phyloP scores from a whole-genome alignment of 1,140 invertebrate genomes.

The Acyrthosiphon pisum region DNA sequence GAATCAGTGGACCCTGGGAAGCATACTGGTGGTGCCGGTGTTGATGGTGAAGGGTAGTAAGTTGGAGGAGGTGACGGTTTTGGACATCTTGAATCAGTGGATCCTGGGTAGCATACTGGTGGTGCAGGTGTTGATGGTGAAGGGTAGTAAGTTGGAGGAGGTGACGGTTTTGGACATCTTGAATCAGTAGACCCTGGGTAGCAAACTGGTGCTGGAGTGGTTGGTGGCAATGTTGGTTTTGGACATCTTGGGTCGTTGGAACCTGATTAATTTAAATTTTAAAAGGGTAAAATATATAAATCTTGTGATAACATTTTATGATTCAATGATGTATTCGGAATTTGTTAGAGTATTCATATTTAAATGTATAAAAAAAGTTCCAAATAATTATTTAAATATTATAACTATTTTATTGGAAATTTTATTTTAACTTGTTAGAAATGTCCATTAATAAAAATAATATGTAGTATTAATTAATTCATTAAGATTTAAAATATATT shows the following conservation, averaged over 20 bases:
- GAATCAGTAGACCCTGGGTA: conserved; percentile 63
- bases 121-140: conserved; percentile 54
- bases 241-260: conserved; percentile 64
- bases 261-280: too few species aligned
- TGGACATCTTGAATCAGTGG: conserved; percentile 61
- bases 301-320: too few species aligned
- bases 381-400: too few species aligned
- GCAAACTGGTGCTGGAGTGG: conserved; percentile 59
- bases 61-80: conserved; percentile 58
- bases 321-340: too few species aligned
- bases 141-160: conserved; percentile 56
- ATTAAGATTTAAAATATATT: too few species aligned
- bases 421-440: too few species aligned
- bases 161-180: conserved; percentile 62
- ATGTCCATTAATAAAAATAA: too few species aligned
- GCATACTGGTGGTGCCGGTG: conserved; percentile 59
- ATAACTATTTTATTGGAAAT: too few species aligned
- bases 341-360: too few species aligned
- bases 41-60: conserved; percentile 57
- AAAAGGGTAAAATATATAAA: too few species aligned
- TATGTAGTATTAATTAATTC: too few species aligned
- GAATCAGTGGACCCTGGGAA: conserved; percentile 60
- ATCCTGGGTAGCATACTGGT: conserved; percentile 62
- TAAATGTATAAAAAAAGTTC: too few species aligned
- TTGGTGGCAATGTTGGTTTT: conserved; percentile 30